phyloP scores from a whole-genome alignment of 2,888 invertebrate species.

The Ferrisia virgata region DNA sequence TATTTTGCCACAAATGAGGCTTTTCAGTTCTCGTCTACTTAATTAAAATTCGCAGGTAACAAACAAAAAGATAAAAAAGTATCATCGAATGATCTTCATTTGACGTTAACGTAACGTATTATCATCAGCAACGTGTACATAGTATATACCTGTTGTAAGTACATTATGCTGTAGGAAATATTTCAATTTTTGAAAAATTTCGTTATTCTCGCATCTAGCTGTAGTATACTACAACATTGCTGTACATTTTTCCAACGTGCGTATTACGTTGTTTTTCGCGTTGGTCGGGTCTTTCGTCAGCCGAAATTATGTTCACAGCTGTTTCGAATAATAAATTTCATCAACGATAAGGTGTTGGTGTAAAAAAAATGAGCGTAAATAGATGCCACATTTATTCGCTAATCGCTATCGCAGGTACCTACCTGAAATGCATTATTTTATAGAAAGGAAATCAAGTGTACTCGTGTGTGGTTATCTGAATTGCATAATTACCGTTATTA shows the following conservation, averaged over 20 bases:
- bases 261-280: not conserved
- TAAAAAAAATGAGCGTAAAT: constrained; percentile 25
- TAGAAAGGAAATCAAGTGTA: not conserved
- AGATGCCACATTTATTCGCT: constrained; percentile 15
- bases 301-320: constrained; percentile 19
- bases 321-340: constrained; percentile 17
- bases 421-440: not conserved
- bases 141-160: no score
- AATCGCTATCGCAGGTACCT: not conserved
- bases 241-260: not conserved
- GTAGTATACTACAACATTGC: no score
- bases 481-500: not conserved
- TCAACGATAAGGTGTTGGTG: constrained; percentile 20
- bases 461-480: not conserved
- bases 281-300: not conserved
- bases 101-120: no score
- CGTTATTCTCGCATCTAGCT: not conserved
- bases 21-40: no score
- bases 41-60: no score
- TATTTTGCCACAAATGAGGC: no score
- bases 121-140: no score
- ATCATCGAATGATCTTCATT: no score
- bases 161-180: not conserved
- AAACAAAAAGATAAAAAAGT: no score
- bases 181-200: not conserved